These are phyloP conservation scores for Tyria jacobaeae DNA, from an alignment of 2,888 invertebrate species.

Conservation along the genomic window DNA sequence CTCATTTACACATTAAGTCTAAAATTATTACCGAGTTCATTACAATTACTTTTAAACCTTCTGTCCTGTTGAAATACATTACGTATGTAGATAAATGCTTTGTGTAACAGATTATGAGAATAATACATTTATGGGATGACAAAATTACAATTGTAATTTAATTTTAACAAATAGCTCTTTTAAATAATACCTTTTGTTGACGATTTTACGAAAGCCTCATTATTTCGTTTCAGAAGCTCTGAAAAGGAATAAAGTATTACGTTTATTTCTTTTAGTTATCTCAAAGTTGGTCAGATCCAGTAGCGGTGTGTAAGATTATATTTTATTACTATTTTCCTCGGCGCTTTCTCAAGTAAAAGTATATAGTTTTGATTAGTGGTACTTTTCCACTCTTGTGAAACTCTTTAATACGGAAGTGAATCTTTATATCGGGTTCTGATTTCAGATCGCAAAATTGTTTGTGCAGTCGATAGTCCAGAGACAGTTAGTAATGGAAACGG, in stretches of 20 bases:
- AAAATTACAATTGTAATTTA: slow-evolving; percentile 13
- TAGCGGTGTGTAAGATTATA: neutral
- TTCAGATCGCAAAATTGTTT: too few relatives aligned
- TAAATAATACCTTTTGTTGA: slow-evolving; percentile 24
- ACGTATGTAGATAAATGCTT: slow-evolving; percentile 11
- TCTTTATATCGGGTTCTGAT: too few relatives aligned
- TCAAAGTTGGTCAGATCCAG: neutral
- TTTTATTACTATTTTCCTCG: too few relatives aligned
- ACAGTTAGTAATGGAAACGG: too few relatives aligned
- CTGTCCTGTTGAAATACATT: slow-evolving; percentile 9
- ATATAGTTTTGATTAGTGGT: too few relatives aligned
- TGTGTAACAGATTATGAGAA: slow-evolving; percentile 5
- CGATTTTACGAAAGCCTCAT: slow-evolving; percentile 11
- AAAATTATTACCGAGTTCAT: neutral
- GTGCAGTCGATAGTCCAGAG: too few relatives aligned
- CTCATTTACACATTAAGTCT: neutral
- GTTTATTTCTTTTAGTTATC: neutral
- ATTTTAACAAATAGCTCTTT: slow-evolving; percentile 17
- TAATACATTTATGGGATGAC: slow-evolving; percentile 12
- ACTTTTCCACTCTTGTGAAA: too few relatives aligned
- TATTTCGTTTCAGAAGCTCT: neutral
- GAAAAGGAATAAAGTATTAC: slow-evolving; percentile 2
- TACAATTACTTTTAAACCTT: neutral
- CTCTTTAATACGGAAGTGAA: too few relatives aligned
- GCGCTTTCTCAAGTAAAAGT: too few relatives aligned